Evolutionary conservation across 2,888 invertebrate species (phyloP).

Genomic region (Mamestra brassicae): DNA sequence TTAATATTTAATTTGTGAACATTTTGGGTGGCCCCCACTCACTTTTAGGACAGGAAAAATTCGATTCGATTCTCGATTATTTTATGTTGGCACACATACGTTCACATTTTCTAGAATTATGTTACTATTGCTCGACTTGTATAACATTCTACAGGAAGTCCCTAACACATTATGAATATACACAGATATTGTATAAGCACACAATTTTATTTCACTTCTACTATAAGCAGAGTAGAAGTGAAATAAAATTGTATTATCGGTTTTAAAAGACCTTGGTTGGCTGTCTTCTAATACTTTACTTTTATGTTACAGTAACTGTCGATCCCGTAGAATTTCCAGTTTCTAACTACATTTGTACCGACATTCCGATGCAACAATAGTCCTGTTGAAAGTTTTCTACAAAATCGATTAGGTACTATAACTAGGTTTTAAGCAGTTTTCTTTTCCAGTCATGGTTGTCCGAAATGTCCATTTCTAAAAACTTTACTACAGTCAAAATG

Average conservation of each 20-base stretch:
- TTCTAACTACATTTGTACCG: slow-evolving; percentile 8
- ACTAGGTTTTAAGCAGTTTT: slow-evolving; percentile 6
- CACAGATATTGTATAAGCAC: too few species aligned
- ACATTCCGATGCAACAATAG: slow-evolving; percentile 22
- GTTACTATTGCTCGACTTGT: too few species aligned
- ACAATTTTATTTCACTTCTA: too few species aligned
- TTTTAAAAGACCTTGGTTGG: slow-evolving; percentile 7
- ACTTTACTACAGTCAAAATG: neutral
- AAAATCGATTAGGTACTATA: slow-evolving; percentile 15
- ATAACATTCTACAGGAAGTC: neutral
- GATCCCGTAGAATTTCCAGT: slow-evolving; percentile 1
- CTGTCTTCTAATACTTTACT: neutral
- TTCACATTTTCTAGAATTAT: too few species aligned
- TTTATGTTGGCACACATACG: neutral
- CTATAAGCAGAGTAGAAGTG: too few species aligned
- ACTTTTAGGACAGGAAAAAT: neutral
- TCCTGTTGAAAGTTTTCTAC: slow-evolving; percentile 20
- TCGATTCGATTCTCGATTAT: neutral
- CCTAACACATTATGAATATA: too few species aligned
- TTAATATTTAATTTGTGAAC: neutral
- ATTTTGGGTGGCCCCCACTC: neutral
- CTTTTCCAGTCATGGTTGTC: neutral
- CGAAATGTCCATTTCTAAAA: neutral
- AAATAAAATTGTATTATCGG: slow-evolving; percentile 11
- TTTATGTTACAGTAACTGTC: slow-evolving; percentile 9